Evolutionary conservation across 2,797 vertebrate species (phyloP).

Genomic region (Amphiprion clarkii): DNA sequence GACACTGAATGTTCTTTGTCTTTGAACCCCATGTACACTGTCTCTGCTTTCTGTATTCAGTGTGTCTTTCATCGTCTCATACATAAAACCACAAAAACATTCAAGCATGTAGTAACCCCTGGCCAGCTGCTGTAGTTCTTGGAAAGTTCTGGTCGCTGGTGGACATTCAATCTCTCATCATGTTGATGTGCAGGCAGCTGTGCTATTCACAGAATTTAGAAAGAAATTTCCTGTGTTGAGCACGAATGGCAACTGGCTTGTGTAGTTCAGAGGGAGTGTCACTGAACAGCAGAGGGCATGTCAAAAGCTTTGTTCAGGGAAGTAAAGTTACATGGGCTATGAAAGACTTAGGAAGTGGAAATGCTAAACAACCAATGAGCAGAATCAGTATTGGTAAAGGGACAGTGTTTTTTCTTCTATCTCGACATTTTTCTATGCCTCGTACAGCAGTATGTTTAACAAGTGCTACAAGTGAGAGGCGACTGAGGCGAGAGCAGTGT

Average conservation of each 20-base stretch:
- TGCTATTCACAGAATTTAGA: slow-evolving; percentile 34
- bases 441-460: slow-evolving; percentile 64
- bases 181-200: slow-evolving; percentile 15
- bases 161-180: slow-evolving; percentile 56
- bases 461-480: slow-evolving; percentile 74
- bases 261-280: slow-evolving; percentile 27
- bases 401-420: slow-evolving; percentile 44
- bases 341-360: slow-evolving; percentile 19
- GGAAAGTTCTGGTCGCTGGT: slow-evolving; percentile 40
- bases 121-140: slow-evolving; percentile 49
- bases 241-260: slow-evolving; percentile 20
- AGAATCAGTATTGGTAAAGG: slow-evolving; percentile 32
- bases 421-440: slow-evolving; percentile 47
- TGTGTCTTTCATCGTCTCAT: slow-evolving; percentile 47
- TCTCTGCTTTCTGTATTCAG: slow-evolving; percentile 27
- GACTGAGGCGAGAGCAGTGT: slow-evolving; percentile 74
- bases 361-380: slow-evolving; percentile 36
- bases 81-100: slow-evolving; percentile 50
- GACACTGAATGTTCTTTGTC: slow-evolving; percentile 59
- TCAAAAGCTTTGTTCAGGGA: slow-evolving; percentile 30
- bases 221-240: slow-evolving; percentile 59
- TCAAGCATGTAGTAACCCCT: slow-evolving; percentile 27
- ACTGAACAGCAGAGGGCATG: slow-evolving; percentile 8
- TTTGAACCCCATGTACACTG: slow-evolving; percentile 26
- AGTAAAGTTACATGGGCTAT: slow-evolving; percentile 26